Percentiles rank a stretch among this genome's conserved stretches.
Conservation (phyloP, 2,113 vertebrate genomes). For the Chiloscyllium plagiosum region DNA sequence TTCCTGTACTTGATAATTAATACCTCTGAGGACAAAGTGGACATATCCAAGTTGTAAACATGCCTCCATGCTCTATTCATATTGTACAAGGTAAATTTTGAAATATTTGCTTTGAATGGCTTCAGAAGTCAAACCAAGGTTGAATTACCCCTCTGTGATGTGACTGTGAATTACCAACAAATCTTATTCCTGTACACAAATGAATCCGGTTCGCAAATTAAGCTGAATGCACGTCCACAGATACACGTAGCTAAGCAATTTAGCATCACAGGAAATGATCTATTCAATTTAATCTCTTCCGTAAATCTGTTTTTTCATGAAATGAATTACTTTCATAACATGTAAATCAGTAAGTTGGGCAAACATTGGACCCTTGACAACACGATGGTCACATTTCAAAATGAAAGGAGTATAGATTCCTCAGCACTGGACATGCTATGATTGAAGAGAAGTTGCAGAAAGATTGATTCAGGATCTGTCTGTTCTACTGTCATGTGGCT, state of each 20-base stretch:
- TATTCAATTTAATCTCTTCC: background rate
- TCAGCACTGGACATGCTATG: background rate
- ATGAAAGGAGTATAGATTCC: background rate
- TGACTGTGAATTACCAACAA: background rate
- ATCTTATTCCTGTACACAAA: background rate
- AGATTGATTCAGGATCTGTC: background rate
- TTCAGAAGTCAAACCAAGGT: background rate
- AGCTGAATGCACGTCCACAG: background rate
- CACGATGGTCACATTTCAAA: background rate
- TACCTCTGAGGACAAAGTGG: background rate
- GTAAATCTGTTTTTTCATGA: background rate
- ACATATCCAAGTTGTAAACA: background rate
- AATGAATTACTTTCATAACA: background rate
- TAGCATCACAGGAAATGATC: background rate
- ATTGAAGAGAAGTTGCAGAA: background rate
- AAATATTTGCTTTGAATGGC: background rate
- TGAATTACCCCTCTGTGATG: background rate
- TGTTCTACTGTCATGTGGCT: background rate
- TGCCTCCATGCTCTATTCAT: background rate
- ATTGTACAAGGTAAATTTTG: background rate
- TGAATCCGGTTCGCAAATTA: background rate
- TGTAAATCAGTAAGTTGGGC: background rate
- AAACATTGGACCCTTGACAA: background rate
- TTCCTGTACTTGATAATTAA: background rate
- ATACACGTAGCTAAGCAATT: background rate